phyloP scores from a whole-genome alignment of 2,888 invertebrate species.

The Sylvicola fuscatus region DNA sequence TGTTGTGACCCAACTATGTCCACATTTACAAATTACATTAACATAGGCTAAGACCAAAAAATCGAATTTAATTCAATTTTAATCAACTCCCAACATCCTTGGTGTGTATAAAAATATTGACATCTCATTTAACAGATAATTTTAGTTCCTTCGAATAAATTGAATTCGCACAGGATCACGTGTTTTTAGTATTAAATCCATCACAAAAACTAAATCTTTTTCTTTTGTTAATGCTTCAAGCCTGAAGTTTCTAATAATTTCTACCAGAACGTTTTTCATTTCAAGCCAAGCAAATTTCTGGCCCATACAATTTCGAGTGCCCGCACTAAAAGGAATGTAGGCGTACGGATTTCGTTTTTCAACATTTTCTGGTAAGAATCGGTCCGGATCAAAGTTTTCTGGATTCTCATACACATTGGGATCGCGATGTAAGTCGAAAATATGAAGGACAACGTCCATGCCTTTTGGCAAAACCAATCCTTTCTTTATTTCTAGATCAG shows the following conservation, averaged over 20 bases:
- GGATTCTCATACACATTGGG: slow-evolving; percentile 44
- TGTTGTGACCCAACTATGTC: too few relatives aligned
- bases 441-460: slow-evolving; percentile 31
- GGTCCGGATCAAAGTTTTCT: slow-evolving; percentile 43
- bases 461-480: slow-evolving; percentile 27
- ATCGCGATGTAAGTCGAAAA: slow-evolving; percentile 41
- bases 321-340: slow-evolving; percentile 49
- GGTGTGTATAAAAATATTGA: too few relatives aligned
- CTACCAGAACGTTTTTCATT: slow-evolving; percentile 34
- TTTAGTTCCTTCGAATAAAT: too few relatives aligned
- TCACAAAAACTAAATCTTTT: slow-evolving; percentile 33
- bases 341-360: slow-evolving; percentile 38
- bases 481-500: slow-evolving; percentile 9
- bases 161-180: too few relatives aligned
- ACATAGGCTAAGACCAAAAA: too few relatives aligned
- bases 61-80: too few relatives aligned
- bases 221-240: slow-evolving; percentile 32
- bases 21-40: too few relatives aligned
- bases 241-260: slow-evolving; percentile 31
- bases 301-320: slow-evolving; percentile 35
- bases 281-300: slow-evolving; percentile 36
- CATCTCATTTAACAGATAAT: too few relatives aligned
- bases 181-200: slow-evolving; percentile 27
- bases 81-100: too few relatives aligned
- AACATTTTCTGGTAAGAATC: slow-evolving; percentile 44